Evolutionary conservation across 2,113 vertebrate species (phyloP), one percentile per base, ranked within the genome.

Genomic region (Aegithalos caudatus): DNA sequence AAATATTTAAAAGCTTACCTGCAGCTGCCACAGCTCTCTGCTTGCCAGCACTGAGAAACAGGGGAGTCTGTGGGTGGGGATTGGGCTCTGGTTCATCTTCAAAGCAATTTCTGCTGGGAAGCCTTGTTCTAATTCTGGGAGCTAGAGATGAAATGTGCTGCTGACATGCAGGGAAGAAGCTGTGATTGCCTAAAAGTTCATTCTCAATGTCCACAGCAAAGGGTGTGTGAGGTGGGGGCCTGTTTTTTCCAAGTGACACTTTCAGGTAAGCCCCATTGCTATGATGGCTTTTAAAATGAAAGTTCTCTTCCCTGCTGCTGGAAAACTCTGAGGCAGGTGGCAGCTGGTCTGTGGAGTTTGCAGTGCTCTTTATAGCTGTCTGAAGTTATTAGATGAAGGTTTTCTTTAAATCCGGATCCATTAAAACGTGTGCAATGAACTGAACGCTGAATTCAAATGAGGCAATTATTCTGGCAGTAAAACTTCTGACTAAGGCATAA

Each of bases 401-500:
- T 95, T 92, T 64, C 84, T 81, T 86, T 61, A 82, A 94, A 61
- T 72, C 70, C 25, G 18, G 45, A 65, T 69, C 86, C 84, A 60
- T 95, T 87, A 91, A 92, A 90, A 45, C 57, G 48, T 83, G 81
- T 66, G 78, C 90, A 80, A 2, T 28, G 73, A 92, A 37, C 73
- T 94, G 92, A 73, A 69, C 12, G 72, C 91, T 54, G 73, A 86
- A 96, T 94, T 95, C 96, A 92, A 96, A 96, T 67, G 82, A 94
- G 82, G 79, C 94, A 88, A 79, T 96, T 95, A 86, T 64, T 94
- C 82, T 95, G 92, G 95, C 92, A 90, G 61, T 81, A 86, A 93
- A 94, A 94, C 77, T 96, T 96, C 91, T 94, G 93, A 95, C 88
- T 94, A 88, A 95, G 86, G 90, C 93, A 86, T 80, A 91, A 97